A percentile compares a stretch with the other conserved stretches of the same genome.
phyloP scores from a whole-genome alignment of 2,888 invertebrate genomes.

The Himalopsyche japonica region DNA sequence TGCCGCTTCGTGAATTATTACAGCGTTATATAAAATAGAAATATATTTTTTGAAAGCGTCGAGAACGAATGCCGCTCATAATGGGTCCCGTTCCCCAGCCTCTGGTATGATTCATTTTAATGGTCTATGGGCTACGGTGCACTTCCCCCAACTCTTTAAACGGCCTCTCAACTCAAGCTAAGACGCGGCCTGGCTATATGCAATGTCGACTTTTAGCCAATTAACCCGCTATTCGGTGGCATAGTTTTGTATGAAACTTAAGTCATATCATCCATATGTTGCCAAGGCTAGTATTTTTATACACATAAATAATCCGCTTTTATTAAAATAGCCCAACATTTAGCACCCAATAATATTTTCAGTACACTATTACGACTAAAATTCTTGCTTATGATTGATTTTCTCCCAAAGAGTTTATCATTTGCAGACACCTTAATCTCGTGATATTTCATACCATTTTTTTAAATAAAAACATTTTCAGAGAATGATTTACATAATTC shows the following conservation, averaged over 20 bases:
- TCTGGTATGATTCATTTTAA: slow-evolving; percentile 25
- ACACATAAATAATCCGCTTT: too few relatives aligned
- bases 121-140: background rate
- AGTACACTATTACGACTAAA: too few relatives aligned
- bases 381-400: too few relatives aligned
- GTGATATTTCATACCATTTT: too few relatives aligned
- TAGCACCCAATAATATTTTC: too few relatives aligned
- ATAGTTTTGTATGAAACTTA: background rate
- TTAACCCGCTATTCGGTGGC: background rate
- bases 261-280: background rate
- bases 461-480: too few relatives aligned
- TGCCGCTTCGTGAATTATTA: background rate
- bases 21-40: slow-evolving; percentile 9
- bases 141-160: background rate
- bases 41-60: slow-evolving; percentile 22
- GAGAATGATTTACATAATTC: too few relatives aligned
- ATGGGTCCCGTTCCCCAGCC: background rate
- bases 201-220: background rate
- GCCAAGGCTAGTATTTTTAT: background rate
- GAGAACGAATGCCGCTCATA: background rate
- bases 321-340: too few relatives aligned
- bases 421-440: too few relatives aligned
- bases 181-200: background rate
- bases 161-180: background rate
- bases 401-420: too few relatives aligned